phyloP scores from a whole-genome alignment of 2,113 vertebrate genomes.

The Lipophrys pholis region DNA sequence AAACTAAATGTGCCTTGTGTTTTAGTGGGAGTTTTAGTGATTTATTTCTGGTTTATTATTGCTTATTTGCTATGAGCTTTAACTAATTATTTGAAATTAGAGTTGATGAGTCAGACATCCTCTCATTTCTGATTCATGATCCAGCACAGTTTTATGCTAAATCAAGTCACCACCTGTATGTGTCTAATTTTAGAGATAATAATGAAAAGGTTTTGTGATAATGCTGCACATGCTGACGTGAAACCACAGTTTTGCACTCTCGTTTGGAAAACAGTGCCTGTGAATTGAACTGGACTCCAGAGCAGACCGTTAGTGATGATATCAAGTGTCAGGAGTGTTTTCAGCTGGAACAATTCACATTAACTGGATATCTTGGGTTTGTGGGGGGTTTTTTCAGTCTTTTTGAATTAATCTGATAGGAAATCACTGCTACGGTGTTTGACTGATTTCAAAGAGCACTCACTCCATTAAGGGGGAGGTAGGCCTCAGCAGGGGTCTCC shows the following conservation, averaged over 20 bases:
- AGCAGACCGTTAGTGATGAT: too few species aligned
- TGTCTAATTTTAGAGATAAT: neutral
- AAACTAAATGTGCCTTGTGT: neutral
- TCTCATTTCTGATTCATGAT: neutral
- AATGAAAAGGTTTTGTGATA: neutral
- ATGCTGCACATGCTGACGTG: too few species aligned
- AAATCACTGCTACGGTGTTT: slow-evolving; percentile 11
- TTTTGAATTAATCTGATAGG: neutral
- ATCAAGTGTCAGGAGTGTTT: too few species aligned
- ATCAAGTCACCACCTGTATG: neutral
- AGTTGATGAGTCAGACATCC: neutral
- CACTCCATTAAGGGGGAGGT: neutral
- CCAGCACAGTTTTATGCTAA: neutral
- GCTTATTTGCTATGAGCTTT: slow-evolving; percentile 10
- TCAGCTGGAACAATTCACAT: neutral
- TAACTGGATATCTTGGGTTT: slow-evolving; percentile 8
- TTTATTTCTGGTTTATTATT: slow-evolving; percentile 7
- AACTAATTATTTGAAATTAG: neutral
- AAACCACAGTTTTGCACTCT: too few species aligned
- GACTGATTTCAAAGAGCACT: neutral
- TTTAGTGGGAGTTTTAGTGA: neutral
- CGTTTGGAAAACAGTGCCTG: too few species aligned
- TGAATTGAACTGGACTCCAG: too few species aligned
- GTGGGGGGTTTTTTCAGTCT: neutral
- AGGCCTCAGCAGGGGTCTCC: too few species aligned